phyloP scores from a whole-genome alignment of 2,113 vertebrate genomes.

The Psettodes erumei region DNA sequence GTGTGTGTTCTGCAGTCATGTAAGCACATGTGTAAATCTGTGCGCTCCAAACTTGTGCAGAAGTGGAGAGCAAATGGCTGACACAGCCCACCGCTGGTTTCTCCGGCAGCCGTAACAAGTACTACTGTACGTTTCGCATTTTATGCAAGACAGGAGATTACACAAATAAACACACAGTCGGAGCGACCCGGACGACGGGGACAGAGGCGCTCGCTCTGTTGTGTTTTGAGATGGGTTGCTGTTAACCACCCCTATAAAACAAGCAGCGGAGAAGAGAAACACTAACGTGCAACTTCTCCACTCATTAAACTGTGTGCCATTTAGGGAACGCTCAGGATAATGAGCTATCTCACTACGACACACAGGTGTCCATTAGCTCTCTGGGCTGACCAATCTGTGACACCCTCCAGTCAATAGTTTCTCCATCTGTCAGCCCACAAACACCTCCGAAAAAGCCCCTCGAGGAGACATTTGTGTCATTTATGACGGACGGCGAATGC shows the following conservation, averaged over 20 bases:
- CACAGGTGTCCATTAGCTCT: constrained; percentile 78
- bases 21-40: constrained; percentile 46
- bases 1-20: constrained; percentile 40
- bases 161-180: constrained; percentile 17
- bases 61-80: constrained; percentile 44
- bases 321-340: constrained; percentile 64
- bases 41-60: constrained; percentile 15
- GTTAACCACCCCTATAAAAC: constrained; percentile 56
- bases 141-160: constrained; percentile 29
- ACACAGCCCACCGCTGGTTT: constrained; percentile 34
- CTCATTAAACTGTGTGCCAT: constrained; percentile 49
- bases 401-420: constrained; percentile 70
- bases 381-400: constrained; percentile 69
- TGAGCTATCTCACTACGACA: constrained; percentile 66
- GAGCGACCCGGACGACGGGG: constrained; percentile 18
- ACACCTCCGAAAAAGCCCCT: constrained; percentile 69
- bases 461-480: constrained; percentile 72
- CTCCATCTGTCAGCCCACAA: constrained; percentile 74
- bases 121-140: constrained; percentile 25
- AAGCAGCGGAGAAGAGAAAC: constrained; percentile 42
- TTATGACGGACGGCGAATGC: constrained; percentile 69
- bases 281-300: constrained; percentile 36
- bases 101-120: constrained; percentile 29
- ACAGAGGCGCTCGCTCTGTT: constrained; percentile 20
- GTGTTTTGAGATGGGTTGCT: constrained; percentile 34